Percentiles rank a stretch among this genome's conserved stretches.
Evolutionary conservation across 2,888 invertebrate genomes (phyloP).

Genomic region (Branchipolynoe longqiensis): DNA sequence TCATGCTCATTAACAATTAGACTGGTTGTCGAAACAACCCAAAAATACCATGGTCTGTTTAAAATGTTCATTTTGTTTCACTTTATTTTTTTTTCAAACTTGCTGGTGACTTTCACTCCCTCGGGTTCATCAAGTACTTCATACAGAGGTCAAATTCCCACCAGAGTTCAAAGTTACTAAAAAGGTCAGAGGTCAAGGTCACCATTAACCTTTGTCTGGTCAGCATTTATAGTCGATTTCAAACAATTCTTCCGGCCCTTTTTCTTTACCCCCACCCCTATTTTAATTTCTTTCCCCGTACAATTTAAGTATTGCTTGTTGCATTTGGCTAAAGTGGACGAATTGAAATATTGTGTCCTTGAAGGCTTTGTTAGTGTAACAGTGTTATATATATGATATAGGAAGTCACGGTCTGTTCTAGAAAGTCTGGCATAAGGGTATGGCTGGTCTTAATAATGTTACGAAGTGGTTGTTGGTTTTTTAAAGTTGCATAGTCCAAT

Average conservation of each 20-base stretch:
- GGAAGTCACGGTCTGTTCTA: conserved; percentile 29
- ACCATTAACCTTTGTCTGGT: conserved; percentile 43
- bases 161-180: conserved; percentile 21
- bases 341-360: conserved; percentile 11
- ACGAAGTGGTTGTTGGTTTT: conserved; percentile 20
- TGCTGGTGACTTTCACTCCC: neutral
- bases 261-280: neutral
- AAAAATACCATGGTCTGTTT: too few relatives aligned
- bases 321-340: neutral
- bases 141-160: conserved; percentile 13
- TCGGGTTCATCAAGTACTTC: conserved; percentile 5
- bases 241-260: neutral
- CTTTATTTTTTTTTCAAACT: too few relatives aligned
- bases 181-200: conserved; percentile 33
- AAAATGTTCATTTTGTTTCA: too few relatives aligned
- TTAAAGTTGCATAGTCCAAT: too few relatives aligned
- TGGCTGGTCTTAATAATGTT: neutral
- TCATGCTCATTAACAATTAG: too few relatives aligned
- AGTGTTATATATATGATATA: neutral
- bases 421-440: conserved; percentile 9
- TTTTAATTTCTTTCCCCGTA: too few relatives aligned
- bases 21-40: too few relatives aligned
- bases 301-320: neutral
- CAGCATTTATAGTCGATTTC: neutral
- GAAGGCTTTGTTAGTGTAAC: neutral